Conservation (phyloP, 2,888 invertebrate genomes). For the Nephrotoma appendiculata region DNA sequence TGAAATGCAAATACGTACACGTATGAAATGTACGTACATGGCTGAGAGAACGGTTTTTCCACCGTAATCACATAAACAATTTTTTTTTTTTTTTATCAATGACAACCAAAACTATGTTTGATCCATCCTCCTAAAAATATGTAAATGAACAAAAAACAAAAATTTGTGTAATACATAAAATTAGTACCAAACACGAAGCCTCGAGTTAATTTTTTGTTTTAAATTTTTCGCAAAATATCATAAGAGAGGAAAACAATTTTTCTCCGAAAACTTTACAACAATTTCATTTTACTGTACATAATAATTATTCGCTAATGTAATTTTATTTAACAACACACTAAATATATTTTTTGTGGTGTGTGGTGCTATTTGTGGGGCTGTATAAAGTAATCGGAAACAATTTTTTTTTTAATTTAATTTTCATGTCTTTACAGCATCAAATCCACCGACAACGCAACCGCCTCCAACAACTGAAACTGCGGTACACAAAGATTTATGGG, state of each 20-base stretch:
- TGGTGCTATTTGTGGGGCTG: no score
- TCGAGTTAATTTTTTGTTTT: background rate
- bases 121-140: background rate
- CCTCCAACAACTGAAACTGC: conserved; percentile 51
- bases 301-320: background rate
- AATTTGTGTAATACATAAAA: background rate
- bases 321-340: background rate
- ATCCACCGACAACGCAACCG: conserved; percentile 67
- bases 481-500: background rate
- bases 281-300: background rate
- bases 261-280: background rate
- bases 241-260: background rate
- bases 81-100: background rate
- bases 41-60: background rate
- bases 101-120: background rate
- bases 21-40: background rate
- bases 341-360: background rate
- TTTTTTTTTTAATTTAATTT: background rate
- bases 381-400: no score
- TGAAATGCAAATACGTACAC: background rate
- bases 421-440: conserved; percentile 45
- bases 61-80: background rate
- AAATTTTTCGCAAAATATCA: background rate
- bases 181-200: background rate
- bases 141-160: background rate